Evolutionary conservation across 2,888 invertebrate species (phyloP).

Genomic region (Nectonema munidae): DNA sequence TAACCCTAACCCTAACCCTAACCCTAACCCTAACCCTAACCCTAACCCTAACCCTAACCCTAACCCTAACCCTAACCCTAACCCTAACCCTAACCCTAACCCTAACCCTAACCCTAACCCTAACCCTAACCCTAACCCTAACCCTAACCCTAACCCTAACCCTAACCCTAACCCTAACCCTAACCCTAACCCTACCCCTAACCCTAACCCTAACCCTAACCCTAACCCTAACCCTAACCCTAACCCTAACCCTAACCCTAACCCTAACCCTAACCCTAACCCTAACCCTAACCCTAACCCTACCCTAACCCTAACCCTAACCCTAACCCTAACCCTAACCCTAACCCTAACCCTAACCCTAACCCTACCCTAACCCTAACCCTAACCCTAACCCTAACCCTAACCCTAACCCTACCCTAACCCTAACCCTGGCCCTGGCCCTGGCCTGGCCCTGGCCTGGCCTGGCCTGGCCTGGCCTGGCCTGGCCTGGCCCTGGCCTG

Average conservation of each 20-base stretch:
- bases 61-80: neutral
- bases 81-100: neutral
- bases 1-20: neutral
- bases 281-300: conserved; percentile 17
- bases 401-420: conserved; percentile 15
- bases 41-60: no score
- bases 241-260: conserved; percentile 17
- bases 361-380: conserved; percentile 14
- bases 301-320: conserved; percentile 17
- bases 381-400: conserved; percentile 13
- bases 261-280: conserved; percentile 17
- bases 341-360: conserved; percentile 9
- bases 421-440: conserved; percentile 15
- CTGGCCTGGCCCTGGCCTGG: conserved; percentile 14
- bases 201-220: conserved; percentile 15
- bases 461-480: conserved; percentile 13
- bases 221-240: conserved; percentile 16
- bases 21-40: conserved; percentile 1
- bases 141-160: neutral
- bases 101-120: conserved; percentile 6
- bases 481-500: conserved; percentile 15
- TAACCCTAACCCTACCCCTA: conserved; percentile 13
- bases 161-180: conserved; percentile 9
- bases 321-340: conserved; percentile 15
- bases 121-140: conserved; percentile 2